Evolutionary conservation across 2,888 invertebrate genomes (phyloP).

Genomic region (Eulithis testata): DNA sequence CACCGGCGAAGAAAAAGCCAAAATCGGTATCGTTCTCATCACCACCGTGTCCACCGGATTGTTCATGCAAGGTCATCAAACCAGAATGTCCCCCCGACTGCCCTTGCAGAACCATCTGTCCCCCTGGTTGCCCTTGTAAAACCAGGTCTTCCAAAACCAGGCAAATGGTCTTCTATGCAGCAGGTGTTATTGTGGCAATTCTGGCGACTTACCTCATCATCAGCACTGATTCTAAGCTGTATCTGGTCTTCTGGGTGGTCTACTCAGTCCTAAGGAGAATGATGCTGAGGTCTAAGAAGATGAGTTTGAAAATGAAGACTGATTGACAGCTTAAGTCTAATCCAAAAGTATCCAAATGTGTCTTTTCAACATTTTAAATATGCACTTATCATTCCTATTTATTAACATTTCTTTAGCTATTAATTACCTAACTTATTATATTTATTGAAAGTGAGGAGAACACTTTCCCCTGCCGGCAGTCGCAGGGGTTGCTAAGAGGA

Average conservation of each 20-base stretch:
- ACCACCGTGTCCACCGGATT: constrained; percentile 45
- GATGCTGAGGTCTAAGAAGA: constrained; percentile 55
- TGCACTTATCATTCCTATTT: background rate
- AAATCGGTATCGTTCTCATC: constrained; percentile 36
- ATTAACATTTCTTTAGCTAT: too few relatives aligned
- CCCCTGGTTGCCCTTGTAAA: constrained; percentile 58
- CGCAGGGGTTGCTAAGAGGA: too few relatives aligned
- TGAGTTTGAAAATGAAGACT: constrained; percentile 19
- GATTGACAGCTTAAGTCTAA: constrained; percentile 5
- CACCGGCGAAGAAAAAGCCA: constrained; percentile 27
- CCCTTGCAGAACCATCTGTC: constrained; percentile 56
- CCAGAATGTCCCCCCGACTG: constrained; percentile 48
- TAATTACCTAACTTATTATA: too few relatives aligned
- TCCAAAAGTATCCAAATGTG: background rate
- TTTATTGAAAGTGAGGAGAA: too few relatives aligned
- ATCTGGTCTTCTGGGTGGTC: constrained; percentile 71
- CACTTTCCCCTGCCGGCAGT: too few relatives aligned
- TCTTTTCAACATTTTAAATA: too few relatives aligned
- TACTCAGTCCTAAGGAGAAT: constrained; percentile 71
- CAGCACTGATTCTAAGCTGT: constrained; percentile 69
- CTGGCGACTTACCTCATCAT: constrained; percentile 70
- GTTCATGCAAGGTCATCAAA: constrained; percentile 40
- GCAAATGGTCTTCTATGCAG: constrained; percentile 55
- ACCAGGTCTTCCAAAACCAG: constrained; percentile 34
- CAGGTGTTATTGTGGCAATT: constrained; percentile 68